Base-by-base conservation (phyloP, 2,888 invertebrate genomes). In the Lacanobia wlatinum region DNA sequence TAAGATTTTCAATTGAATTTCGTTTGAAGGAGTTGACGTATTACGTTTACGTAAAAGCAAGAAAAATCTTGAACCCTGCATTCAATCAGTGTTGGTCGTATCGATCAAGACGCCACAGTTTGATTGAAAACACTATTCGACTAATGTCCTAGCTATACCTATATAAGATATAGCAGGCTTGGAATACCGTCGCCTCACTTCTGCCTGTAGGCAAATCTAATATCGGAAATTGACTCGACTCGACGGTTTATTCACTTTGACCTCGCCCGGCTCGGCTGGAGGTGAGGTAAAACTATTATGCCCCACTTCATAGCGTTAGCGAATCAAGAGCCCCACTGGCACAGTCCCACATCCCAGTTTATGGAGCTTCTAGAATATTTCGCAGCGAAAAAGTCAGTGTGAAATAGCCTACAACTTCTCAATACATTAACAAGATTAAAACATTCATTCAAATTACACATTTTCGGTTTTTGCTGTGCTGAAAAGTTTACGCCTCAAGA, bases 211-310 rank as follows among this genome's bases (percentile, higher is more conserved):
- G 91, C 91, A 92, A 94, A 94, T 94, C 91, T 93, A 93, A 94
- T 94, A 94, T 93, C 93, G 92, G 92, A 94, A 94, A 94, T 94
- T 93, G 93, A 93, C 90, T 92, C 88, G 93, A 93, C 89, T 92
- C 89, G 87, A 89, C 90, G 89, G 91, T 91, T 92, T 92, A 92
- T 92, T 92, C 92, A 89, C 90, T 94, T 90, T 90, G 91, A 91
- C 92, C 92, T 93, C 92, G 90, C 89, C 77, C 84, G 81, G 82
- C 87, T 87, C 87, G 75, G 76, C 87, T 88, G 89, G 87, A 92
- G 91, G 90, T 89, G 88, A 91, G 91, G 89, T 92, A 90, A 93
- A 92, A 91, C 90, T 92, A 90, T 91, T 92, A 92, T 86, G 84
- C 86, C 85, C 87, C 85, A 87, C 87, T 91, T 90, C 87, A 87